Evolutionary conservation across 1,140 invertebrate species (phyloP).

Genomic region (Laodelphax striatellus): DNA sequence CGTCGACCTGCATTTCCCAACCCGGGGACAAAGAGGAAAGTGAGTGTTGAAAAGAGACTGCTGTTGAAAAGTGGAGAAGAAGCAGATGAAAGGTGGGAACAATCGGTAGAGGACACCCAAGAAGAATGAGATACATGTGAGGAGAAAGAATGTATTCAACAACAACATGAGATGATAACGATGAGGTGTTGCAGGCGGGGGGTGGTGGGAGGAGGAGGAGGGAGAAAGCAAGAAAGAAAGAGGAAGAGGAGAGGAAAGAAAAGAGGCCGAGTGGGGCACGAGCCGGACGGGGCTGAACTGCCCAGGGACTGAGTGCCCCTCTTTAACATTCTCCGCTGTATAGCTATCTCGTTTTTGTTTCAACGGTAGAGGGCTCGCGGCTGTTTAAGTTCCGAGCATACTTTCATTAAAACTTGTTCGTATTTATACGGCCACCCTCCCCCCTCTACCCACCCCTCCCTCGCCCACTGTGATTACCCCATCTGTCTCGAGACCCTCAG

Average conservation of each 20-base stretch:
- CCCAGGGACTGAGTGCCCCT: too few relatives aligned
- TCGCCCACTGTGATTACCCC: too few relatives aligned
- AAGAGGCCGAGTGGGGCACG: background rate
- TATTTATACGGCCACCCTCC: background rate
- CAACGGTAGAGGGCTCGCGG: background rate
- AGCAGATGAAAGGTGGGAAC: constrained; percentile 8
- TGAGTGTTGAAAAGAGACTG: constrained; percentile 5
- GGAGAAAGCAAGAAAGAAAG: too few relatives aligned
- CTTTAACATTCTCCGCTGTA: background rate
- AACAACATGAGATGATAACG: too few relatives aligned
- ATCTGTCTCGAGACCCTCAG: too few relatives aligned
- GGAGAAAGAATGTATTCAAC: background rate
- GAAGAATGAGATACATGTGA: constrained; percentile 1
- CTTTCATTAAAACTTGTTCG: background rate
- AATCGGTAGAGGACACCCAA: background rate
- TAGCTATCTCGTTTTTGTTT: background rate
- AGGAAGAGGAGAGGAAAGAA: background rate
- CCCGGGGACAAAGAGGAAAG: too few relatives aligned
- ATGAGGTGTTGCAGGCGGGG: background rate
- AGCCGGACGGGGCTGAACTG: background rate
- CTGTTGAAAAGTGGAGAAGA: background rate
- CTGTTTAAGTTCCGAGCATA: background rate
- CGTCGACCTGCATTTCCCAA: too few relatives aligned
- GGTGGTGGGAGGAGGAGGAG: too few relatives aligned
- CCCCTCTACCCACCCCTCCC: too few relatives aligned